phyloP scores from a whole-genome alignment of 2,888 invertebrate genomes.

The Lycia hirtaria region DNA sequence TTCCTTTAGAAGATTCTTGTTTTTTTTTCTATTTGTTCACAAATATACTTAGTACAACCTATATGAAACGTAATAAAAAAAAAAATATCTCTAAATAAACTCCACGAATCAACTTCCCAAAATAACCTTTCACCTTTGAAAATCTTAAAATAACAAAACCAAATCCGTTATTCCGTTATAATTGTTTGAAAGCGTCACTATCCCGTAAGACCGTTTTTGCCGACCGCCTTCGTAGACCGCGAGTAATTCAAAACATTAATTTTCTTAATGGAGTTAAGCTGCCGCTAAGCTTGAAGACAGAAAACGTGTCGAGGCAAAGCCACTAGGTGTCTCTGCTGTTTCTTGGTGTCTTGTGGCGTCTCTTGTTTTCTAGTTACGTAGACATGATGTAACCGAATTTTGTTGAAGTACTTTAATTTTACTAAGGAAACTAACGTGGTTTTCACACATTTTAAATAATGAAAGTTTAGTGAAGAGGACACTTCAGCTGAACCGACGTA shows the following conservation, averaged over 20 bases:
- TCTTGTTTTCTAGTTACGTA: constrained; percentile 59
- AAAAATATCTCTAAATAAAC: background rate
- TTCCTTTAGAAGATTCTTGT: no score
- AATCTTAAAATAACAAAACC: constrained; percentile 12
- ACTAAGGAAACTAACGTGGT: no score
- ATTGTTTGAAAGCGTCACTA: constrained; percentile 38
- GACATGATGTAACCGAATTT: constrained; percentile 52
- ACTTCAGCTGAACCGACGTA: no score
- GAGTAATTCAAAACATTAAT: constrained; percentile 84
- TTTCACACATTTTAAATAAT: no score
- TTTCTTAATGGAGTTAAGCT: constrained; percentile 84
- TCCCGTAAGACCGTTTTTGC: constrained; percentile 38
- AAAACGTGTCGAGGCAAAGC: constrained; percentile 58
- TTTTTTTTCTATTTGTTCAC: no score
- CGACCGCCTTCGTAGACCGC: constrained; percentile 44
- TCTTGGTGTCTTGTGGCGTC: constrained; percentile 53
- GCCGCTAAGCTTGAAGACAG: constrained; percentile 71
- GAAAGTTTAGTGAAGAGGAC: no score
- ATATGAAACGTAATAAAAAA: background rate
- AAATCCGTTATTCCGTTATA: constrained; percentile 25
- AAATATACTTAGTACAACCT: background rate
- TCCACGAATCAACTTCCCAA: background rate
- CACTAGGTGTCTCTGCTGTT: constrained; percentile 64
- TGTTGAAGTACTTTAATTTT: no score
- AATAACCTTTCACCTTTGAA: background rate